Base-by-base conservation (phyloP, 2,888 invertebrate genomes). In the Erannis defoliaria region DNA sequence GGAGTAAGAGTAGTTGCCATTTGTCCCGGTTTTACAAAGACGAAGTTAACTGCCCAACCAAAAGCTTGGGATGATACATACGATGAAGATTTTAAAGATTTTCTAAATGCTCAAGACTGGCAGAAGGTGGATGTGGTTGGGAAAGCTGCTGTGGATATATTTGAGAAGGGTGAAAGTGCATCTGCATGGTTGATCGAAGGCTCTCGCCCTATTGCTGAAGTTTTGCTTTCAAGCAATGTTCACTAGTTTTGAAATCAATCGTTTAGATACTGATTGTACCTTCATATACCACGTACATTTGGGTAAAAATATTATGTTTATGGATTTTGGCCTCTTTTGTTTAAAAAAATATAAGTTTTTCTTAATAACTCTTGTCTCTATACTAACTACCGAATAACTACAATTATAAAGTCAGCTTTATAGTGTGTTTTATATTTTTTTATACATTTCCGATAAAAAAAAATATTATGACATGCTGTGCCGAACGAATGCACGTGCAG, bases 111-210 rank as follows among this genome's bases (percentile, higher is more conserved):
- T 0, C 70, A 75, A 18, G 40, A 56, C 0, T 86, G 82, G 81
- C 88, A 88, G 70, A 77, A 80, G 26, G 76, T 77, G 1, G 84
- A 82, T 1, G 66, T 70, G 4, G 84, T 88, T 0, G 84, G 82
- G 0, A 75, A 76, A 21, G 85, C 82, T 4, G 82, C 80, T 0
- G 79, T 82, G 5, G 81, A 85, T 8, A 66, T 84, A 0, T 85
- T 81, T 23, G 80, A 85, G 54, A 82, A 81, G 40, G 93, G 88
- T 3, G 84, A 87, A 10, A 93, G 89, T 74, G 94, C 93, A 0
- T 91, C 93, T 1, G 90, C 93, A 0, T 94, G 94, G 94, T 80
- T 93, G 21, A 84, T 89, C 18, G 93, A 94, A 77, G 93, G 88
- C 1, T 82, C 78, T 0, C 76, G 84, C 55, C 86, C 88, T 2